Evolutionary conservation across 2,888 invertebrate genomes (phyloP), one percentile per base, ranked within the genome.

Genomic region (Clusia tigrina): DNA sequence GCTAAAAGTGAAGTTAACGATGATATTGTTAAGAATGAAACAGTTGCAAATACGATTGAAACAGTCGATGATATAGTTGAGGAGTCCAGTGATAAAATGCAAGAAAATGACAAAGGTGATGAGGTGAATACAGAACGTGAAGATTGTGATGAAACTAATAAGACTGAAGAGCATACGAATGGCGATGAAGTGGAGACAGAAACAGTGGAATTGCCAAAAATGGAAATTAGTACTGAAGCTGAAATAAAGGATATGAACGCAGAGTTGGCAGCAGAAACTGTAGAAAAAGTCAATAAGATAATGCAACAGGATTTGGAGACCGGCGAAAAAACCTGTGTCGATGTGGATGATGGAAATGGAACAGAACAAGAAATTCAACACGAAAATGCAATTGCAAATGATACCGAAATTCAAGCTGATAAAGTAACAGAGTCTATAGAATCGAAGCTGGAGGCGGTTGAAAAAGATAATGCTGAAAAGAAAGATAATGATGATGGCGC

Each of bases 401-500:
- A n/a, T n/a, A n/a, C n/a, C n/a, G n/a, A n/a, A n/a, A n/a, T n/a
- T n/a, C n/a, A n/a, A n/a, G n/a, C n/a, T n/a, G 61, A 54, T 52
- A 52, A 37, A 53, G 60, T 64, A 42, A 25, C 12, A 57, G 56
- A 58, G 17, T 2, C 20, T 42, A 38, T 57, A 67, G 42, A 6
- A 59, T 54, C 42, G 53, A 52, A 54, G 37, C 23, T 23, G 56
- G 20, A n/a, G n/a, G 9, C 15, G 37, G 58, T 65, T 42, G 57
- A 37, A 25, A 73, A 66, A 22, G 67, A 77, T 69, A 24, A 64
- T 65, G 66, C 58, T 52, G 63, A 63, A 46, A 64, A 64, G 51
- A 62, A 71, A n/a, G 60, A 68, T 6, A 69, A 70, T 62, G 65
- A 64, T n/a, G n/a, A n/a, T n/a, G n/a, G n/a, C n/a, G n/a, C n/a